These are phyloP conservation scores for Cololabis saira DNA, from an alignment of 2,113 vertebrate genomes.

Conservation along the genomic window DNA sequence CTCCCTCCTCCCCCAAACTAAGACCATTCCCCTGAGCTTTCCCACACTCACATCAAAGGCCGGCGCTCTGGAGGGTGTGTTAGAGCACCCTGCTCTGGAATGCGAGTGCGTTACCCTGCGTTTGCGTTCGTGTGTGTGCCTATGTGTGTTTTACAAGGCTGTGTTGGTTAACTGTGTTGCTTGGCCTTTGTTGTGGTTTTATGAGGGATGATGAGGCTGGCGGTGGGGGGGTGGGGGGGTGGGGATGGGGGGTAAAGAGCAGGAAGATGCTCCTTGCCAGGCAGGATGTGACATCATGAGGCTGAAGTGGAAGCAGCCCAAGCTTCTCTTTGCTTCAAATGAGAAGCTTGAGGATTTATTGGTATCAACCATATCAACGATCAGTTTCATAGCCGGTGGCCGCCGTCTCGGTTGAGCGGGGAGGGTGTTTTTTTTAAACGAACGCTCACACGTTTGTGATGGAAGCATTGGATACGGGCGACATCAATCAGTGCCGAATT, in stretches of 20 bases:
- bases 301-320: conserved; percentile 12
- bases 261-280: conserved; percentile 40
- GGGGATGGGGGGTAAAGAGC: conserved; percentile 19
- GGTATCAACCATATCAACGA: neutral
- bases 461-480: too few relatives aligned
- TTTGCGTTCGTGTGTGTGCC: conserved; percentile 41
- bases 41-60: conserved; percentile 80
- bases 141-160: conserved; percentile 73
- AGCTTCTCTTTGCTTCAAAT: neutral
- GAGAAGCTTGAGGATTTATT: too few relatives aligned
- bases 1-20: conserved; percentile 36
- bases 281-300: conserved; percentile 70
- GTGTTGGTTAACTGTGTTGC: conserved; percentile 76
- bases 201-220: conserved; percentile 67
- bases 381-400: too few relatives aligned
- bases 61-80: conserved; percentile 73
- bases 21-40: conserved; percentile 80
- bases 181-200: conserved; percentile 75
- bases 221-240: neutral
- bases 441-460: too few relatives aligned
- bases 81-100: conserved; percentile 77
- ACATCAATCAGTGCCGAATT: too few relatives aligned
- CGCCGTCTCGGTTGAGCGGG: too few relatives aligned
- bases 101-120: conserved; percentile 58
- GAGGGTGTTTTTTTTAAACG: too few relatives aligned